A percentile compares a stretch with the other conserved stretches of the same genome.
phyloP scores from a whole-genome alignment of 2,888 invertebrate species.

The Alsophila aescularia region DNA sequence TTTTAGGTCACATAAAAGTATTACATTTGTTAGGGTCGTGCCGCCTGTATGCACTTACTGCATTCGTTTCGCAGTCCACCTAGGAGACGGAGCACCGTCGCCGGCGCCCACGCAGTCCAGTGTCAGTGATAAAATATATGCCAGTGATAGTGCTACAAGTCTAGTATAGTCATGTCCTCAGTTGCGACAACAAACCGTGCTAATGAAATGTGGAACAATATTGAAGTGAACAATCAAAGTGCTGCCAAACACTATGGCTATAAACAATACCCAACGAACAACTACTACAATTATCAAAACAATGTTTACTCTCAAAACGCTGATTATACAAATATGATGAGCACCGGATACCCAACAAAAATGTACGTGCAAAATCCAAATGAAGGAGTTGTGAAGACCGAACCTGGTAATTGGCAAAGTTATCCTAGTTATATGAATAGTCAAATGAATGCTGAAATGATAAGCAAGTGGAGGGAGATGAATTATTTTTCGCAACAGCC shows the following conservation, averaged over 20 bases:
- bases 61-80: conserved; percentile 81
- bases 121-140: conserved; percentile 49
- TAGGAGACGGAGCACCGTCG: conserved; percentile 63
- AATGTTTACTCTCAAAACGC: conserved; percentile 58
- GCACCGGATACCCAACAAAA: conserved; percentile 51
- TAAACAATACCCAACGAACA: conserved; percentile 59
- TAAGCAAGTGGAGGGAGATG: conserved; percentile 71
- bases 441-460: conserved; percentile 60
- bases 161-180: conserved; percentile 60
- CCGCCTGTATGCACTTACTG: conserved; percentile 72
- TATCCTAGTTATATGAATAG: conserved; percentile 57
- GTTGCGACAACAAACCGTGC: conserved; percentile 67
- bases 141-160: conserved; percentile 53
- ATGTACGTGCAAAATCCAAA: conserved; percentile 49
- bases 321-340: conserved; percentile 56
- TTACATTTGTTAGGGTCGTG: conserved; percentile 81
- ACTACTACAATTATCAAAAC: conserved; percentile 63
- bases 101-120: conserved; percentile 75
- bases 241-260: conserved; percentile 57
- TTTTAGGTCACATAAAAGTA: conserved; percentile 84
- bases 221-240: conserved; percentile 64
- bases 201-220: conserved; percentile 76
- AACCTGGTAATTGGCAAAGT: conserved; percentile 65
- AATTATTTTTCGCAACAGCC: conserved; percentile 66
- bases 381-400: conserved; percentile 61